Evolutionary conservation across 2,888 invertebrate species (phyloP).

Genomic region (Strigamia maritima): DNA sequence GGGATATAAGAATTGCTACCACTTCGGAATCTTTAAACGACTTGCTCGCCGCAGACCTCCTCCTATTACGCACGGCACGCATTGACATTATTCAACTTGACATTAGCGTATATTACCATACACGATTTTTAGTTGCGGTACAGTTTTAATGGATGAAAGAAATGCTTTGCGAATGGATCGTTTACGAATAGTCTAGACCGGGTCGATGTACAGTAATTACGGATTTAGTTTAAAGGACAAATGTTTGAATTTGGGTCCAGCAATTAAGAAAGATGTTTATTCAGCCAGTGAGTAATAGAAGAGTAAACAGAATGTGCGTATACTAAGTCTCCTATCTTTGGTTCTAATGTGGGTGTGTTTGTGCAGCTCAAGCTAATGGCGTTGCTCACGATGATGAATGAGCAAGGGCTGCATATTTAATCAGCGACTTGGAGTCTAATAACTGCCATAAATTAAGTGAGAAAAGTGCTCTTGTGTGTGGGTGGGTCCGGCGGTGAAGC

Average conservation of each 20-base stretch:
- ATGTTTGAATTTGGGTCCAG: not conserved
- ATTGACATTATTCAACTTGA: too few species aligned
- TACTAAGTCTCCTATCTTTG: not conserved
- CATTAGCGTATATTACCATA: too few species aligned
- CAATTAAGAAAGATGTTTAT: not conserved
- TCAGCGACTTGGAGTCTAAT: constrained; percentile 33
- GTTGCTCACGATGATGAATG: constrained; percentile 32
- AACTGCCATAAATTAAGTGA: constrained; percentile 34
- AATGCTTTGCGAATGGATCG: too few species aligned
- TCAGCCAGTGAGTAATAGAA: not conserved
- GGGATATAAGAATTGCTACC: too few species aligned
- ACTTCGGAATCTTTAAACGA: too few species aligned
- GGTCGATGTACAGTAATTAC: not conserved
- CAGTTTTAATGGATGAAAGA: too few species aligned
- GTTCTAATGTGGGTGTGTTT: constrained; percentile 4
- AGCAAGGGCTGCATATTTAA: constrained; percentile 27
- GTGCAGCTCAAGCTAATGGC: constrained; percentile 28
- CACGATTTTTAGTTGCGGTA: too few species aligned
- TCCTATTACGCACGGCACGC: too few species aligned
- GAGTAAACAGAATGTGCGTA: constrained; percentile 4
- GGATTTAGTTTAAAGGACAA: not conserved
- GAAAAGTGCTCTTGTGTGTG: constrained; percentile 24
- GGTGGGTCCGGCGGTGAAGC: constrained; percentile 26
- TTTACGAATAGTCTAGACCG: too few species aligned
- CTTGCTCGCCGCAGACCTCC: too few species aligned